A percentile compares a stretch with the other conserved stretches of the same genome.
phyloP scores from a whole-genome alignment of 2,888 invertebrate species.

The Choreutis nemorana region DNA sequence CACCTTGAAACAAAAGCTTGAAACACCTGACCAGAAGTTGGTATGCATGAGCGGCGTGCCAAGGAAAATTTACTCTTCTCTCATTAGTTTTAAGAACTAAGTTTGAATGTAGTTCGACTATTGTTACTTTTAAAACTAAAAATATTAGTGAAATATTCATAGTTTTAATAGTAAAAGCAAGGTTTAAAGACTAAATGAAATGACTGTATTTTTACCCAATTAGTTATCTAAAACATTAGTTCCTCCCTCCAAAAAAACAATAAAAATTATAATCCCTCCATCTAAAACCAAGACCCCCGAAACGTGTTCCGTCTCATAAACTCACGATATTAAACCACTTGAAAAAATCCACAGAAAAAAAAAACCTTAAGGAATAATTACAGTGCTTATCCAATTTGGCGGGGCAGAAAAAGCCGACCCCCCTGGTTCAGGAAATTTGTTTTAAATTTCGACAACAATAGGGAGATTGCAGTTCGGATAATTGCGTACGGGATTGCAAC shows the following conservation, averaged over 20 bases:
- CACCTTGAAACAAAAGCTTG: too few species aligned
- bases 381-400: conserved; percentile 64
- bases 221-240: conserved; percentile 1
- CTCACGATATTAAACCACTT: conserved; percentile 25
- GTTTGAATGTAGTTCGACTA: too few species aligned
- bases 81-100: too few species aligned
- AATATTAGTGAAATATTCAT: too few species aligned
- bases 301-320: conserved; percentile 41
- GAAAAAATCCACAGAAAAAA: conserved; percentile 38
- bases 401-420: conserved; percentile 60
- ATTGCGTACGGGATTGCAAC: conserved; percentile 49
- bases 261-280: conserved; percentile 4
- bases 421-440: conserved; percentile 60
- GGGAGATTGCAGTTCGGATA: conserved; percentile 56
- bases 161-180: too few species aligned
- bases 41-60: too few species aligned
- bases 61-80: too few species aligned
- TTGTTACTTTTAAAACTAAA: too few species aligned
- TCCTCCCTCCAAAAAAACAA: neutral
- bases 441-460: conserved; percentile 66
- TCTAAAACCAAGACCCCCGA: conserved; percentile 8
- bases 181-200: too few species aligned
- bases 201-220: too few species aligned
- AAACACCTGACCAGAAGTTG: too few species aligned
- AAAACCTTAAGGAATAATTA: conserved; percentile 54